These are phyloP conservation scores for Encarsia formosa DNA, from an alignment of 2,888 invertebrate species.

Conservation along the genomic window DNA sequence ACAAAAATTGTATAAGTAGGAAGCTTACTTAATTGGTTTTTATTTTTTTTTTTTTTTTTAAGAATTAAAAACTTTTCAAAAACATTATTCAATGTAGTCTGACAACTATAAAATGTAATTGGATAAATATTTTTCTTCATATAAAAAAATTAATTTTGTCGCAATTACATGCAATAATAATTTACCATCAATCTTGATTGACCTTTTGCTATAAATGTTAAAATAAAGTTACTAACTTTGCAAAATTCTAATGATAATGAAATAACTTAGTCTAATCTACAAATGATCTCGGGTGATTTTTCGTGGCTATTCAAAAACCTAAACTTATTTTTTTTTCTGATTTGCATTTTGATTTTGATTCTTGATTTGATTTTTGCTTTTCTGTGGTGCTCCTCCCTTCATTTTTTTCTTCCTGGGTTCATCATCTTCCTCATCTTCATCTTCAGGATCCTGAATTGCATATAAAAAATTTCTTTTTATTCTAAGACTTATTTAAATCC, in stretches of 20 bases:
- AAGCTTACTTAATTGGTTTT: too few relatives aligned
- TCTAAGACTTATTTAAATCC: conserved; percentile 6
- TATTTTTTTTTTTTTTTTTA: too few relatives aligned
- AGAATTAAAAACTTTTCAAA: too few relatives aligned
- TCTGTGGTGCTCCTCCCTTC: conserved; percentile 67
- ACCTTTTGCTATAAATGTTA: conserved; percentile 19
- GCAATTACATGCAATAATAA: conserved; percentile 11
- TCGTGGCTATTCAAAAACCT: conserved; percentile 31
- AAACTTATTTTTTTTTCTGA: conserved; percentile 44
- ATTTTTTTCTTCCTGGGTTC: conserved; percentile 77
- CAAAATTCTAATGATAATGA: conserved; percentile 45
- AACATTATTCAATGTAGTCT: too few relatives aligned
- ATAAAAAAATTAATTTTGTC: conserved; percentile 6
- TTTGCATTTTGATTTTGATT: conserved; percentile 29
- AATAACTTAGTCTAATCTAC: conserved; percentile 49
- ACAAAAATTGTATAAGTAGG: too few relatives aligned
- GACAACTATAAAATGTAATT: too few relatives aligned
- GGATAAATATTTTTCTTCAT: conserved; percentile 1
- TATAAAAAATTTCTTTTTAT: conserved; percentile 30
- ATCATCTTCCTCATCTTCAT: conserved; percentile 71
- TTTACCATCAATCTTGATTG: conserved; percentile 24
- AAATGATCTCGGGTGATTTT: conserved; percentile 38
- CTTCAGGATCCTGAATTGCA: conserved; percentile 58
- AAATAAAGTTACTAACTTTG: conserved; percentile 44
- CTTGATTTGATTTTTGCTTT: conserved; percentile 62